Evolutionary conservation across 2,888 invertebrate genomes (phyloP).

Genomic region (Ectemnius continuus): DNA sequence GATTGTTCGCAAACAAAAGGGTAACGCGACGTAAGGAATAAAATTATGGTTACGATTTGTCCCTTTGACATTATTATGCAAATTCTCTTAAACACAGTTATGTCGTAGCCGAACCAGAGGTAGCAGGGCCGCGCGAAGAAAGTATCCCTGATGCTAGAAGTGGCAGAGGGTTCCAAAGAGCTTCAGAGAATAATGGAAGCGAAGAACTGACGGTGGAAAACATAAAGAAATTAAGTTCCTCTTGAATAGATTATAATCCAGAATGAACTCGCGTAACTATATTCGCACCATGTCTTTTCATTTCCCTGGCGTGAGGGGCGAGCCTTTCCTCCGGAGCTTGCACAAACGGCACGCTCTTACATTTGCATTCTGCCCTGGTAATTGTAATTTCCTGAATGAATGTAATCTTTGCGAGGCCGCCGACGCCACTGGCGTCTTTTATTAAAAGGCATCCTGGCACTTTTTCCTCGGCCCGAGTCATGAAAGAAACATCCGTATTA

Average conservation of each 20-base stretch:
- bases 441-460: constrained; percentile 22
- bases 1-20: no score
- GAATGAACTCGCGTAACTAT: constrained; percentile 25
- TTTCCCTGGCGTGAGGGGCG: constrained; percentile 12
- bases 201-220: constrained; percentile 12
- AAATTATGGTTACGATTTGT: neutral
- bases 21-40: neutral
- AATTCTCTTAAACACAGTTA: constrained; percentile 1
- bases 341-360: constrained; percentile 22
- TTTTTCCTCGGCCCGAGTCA: constrained; percentile 13
- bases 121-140: neutral
- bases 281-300: constrained; percentile 23
- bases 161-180: neutral
- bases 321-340: constrained; percentile 2
- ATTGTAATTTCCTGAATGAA: constrained; percentile 48
- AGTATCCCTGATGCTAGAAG: constrained; percentile 11
- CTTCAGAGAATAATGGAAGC: neutral
- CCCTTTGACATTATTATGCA: constrained; percentile 2
- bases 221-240: constrained; percentile 34
- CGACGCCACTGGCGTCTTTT: constrained; percentile 23
- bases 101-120: neutral
- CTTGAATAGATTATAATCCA: constrained; percentile 30
- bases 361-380: constrained; percentile 41
- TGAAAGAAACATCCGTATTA: constrained; percentile 36
- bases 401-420: constrained; percentile 25